Evolutionary conservation across 1,140 invertebrate genomes (phyloP), one percentile per base, ranked within the genome.

Genomic region (Orussus abietinus): DNA sequence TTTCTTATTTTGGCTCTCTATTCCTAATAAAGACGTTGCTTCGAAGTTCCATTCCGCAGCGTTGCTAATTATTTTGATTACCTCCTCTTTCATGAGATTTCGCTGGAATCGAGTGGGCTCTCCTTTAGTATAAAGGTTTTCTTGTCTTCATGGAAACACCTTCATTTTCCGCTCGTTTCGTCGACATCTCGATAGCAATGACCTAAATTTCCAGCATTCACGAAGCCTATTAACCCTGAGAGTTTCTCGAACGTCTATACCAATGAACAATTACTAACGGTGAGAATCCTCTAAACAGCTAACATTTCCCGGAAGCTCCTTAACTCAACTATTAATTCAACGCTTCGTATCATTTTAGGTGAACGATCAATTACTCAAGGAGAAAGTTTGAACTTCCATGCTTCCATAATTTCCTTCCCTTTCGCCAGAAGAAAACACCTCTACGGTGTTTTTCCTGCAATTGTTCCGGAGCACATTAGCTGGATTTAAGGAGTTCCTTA

Each of bases 131-230:
- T n/a, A n/a, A n/a, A n/a, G n/a, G n/a, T n/a, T n/a, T n/a, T n/a
- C n/a, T n/a, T n/a, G n/a, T n/a, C n/a, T n/a, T n/a, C n/a, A n/a
- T n/a, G n/a, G n/a, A n/a, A n/a, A n/a, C 32, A 33, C 11, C 17
- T 28, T 29, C 19, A 29, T 37, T 41, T 11, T 29, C 19, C 18
- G 10, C 17, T 35, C 22, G n/a, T 26, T 42, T 18, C 19, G 3
- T 38, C 33, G 15, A n/a, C n/a, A n/a, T n/a, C n/a, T n/a, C 6
- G 21, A 28, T 29, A 49, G 28, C 46, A 52, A 45, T 49, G 42
- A 49, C 42, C 46, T 31, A 38, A 42, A 49, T 52, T 15, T 26
- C 38, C 39, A 35, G 38, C 49, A 47, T 39, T 51, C 39, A 53
- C 39, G 25, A n/a, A 14, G 31, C 12, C 26, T 26, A 46, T 29